Evolutionary conservation across 2,113 vertebrate species (phyloP), one percentile per base, ranked within the genome.

Genomic region (Mastomys coucha): DNA sequence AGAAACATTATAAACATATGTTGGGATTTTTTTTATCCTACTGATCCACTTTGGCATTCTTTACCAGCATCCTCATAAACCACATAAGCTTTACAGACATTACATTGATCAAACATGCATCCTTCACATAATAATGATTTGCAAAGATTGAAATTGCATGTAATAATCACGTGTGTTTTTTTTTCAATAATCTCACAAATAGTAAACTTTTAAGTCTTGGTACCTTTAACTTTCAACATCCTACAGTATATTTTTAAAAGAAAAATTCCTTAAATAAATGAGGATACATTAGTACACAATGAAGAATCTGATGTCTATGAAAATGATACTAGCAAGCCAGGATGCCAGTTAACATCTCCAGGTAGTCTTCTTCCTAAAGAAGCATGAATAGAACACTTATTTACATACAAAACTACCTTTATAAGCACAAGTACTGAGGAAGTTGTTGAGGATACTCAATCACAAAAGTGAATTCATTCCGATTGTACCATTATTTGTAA

Each of bases 401-500:
- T 76, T 7, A 42, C 0, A 0, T 31, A 72, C n/a, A n/a, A 65
- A 65, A n/a, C 53, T n/a, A 49, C 14, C 16, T 36, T 42, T 24
- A 63, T 8, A 51, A 51, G 14, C 12, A 51, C 76, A 51, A 28
- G 33, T n/a, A 70, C 31, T 51, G 56, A 42, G 78, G 39, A 60
- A 51, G 26, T 7, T 16, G 14, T 7, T 33, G 11, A 53, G 2
- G n/a, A 5, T 42, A 89, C 14, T 76, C 11, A 49, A 36, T 31
- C 28, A 76, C 36, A 63, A 53, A 53, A 72, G 51, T n/a, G 12
- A 88, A 72, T n/a, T 22, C 13, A 72, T n/a, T n/a, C 33, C 3
- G 16, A 56, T 26, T 72, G 31, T 33, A 16, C 12, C 10, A 69
- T 0, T 1, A 13, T 51, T 5, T 1, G 22, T 6, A 4, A 24